Percentiles rank a stretch among this genome's conserved stretches.
Evolutionary conservation across 2,888 invertebrate genomes (phyloP).

Genomic region (Phyllotreta striolata): DNA sequence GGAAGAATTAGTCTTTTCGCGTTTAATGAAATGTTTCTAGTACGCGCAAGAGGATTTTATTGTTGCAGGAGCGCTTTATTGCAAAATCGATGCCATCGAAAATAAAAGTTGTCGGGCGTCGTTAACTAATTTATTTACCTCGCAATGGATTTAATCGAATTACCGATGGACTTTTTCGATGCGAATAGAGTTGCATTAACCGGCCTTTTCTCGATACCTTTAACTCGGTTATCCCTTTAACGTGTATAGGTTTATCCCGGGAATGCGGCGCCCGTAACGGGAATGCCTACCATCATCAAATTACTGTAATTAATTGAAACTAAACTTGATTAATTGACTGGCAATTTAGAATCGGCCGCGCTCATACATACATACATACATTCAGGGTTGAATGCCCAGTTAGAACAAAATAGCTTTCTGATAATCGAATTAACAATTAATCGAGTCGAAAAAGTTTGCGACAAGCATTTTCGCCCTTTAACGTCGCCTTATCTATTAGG

Average conservation of each 20-base stretch:
- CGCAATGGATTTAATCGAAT: no score
- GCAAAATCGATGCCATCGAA: no score
- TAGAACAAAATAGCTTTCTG: background rate
- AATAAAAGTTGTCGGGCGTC: no score
- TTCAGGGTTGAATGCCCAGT: background rate
- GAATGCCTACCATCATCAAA: conserved; percentile 36
- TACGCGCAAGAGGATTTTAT: no score
- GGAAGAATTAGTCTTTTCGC: conserved; percentile 21
- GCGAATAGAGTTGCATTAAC: no score
- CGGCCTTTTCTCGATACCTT: no score
- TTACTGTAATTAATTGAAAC: conserved; percentile 44
- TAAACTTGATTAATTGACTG: conserved; percentile 43
- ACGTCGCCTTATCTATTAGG: conserved; percentile 1
- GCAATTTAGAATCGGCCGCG: conserved; percentile 8
- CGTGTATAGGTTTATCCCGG: conserved; percentile 12
- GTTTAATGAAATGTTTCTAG: conserved; percentile 10
- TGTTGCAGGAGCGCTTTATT: no score
- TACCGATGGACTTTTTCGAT: no score
- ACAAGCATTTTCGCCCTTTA: background rate
- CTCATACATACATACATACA: background rate
- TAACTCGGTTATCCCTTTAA: no score
- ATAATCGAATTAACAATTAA: no score
- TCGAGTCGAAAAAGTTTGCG: background rate
- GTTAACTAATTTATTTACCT: no score
- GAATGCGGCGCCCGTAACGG: conserved; percentile 37